These are phyloP conservation scores for Hermaeophaga mercurialis DNA, from an alignment of 2,888 invertebrate species.

Conservation along the genomic window DNA sequence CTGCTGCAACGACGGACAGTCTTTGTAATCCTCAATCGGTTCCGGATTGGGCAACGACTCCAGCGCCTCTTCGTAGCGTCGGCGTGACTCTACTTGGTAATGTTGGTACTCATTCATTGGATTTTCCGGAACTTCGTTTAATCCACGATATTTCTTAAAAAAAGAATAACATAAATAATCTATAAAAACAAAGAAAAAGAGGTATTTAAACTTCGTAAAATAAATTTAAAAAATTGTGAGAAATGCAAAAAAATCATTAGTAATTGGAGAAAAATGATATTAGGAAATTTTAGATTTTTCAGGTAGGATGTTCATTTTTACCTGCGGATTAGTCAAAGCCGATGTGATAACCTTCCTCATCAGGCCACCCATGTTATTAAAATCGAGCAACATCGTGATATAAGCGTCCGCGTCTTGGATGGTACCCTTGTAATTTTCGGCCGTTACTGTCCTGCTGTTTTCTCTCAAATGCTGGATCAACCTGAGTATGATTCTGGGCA, in stretches of 20 bases:
- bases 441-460: slow-evolving; percentile 60
- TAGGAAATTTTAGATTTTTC: too few relatives aligned
- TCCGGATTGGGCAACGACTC: slow-evolving; percentile 75
- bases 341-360: slow-evolving; percentile 93
- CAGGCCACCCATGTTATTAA: slow-evolving; percentile 95
- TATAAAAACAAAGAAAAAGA: too few relatives aligned
- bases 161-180: slow-evolving; percentile 8
- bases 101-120: slow-evolving; percentile 73
- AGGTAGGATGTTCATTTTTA: slow-evolving; percentile 49
- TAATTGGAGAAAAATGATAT: too few relatives aligned
- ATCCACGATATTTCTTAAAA: slow-evolving; percentile 71
- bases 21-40: slow-evolving; percentile 75
- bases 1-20: slow-evolving; percentile 79
- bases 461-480: slow-evolving; percentile 91
- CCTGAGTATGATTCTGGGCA: slow-evolving; percentile 89
- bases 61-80: slow-evolving; percentile 81
- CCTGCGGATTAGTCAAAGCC: slow-evolving; percentile 86
- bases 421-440: slow-evolving; percentile 69
- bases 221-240: too few relatives aligned
- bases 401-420: slow-evolving; percentile 87
- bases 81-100: slow-evolving; percentile 74
- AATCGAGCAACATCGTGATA: slow-evolving; percentile 88
- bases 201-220: too few relatives aligned
- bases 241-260: too few relatives aligned
- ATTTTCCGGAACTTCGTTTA: slow-evolving; percentile 68